Percentiles rank a stretch among this genome's conserved stretches.
Evolutionary conservation across 1,140 invertebrate species (phyloP).

Genomic region (Cyclargus thomasi): DNA sequence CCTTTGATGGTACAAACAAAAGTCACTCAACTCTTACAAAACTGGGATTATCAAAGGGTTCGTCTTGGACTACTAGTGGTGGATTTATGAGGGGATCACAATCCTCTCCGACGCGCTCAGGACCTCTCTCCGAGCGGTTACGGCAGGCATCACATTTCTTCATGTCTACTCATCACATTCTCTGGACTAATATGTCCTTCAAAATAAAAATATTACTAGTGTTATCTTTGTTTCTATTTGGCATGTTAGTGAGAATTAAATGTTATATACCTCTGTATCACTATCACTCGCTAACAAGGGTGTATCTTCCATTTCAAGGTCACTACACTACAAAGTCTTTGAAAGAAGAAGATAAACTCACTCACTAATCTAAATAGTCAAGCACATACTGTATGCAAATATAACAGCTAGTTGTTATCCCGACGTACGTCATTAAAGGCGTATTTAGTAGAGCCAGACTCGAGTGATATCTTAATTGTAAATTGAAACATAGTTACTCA

Average conservation of each 20-base stretch:
- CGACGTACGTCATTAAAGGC: conserved; percentile 47
- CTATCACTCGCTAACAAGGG: conserved; percentile 20
- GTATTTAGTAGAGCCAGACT: conserved; percentile 30
- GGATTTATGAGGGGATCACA: conserved; percentile 56
- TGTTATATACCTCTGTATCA: neutral
- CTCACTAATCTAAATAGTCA: conserved; percentile 29
- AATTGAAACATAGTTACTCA: conserved; percentile 39
- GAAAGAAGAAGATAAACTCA: conserved; percentile 3
- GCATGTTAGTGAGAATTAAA: neutral
- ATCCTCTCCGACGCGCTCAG: conserved; percentile 42
- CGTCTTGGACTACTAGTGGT: conserved; percentile 57
- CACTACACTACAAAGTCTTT: conserved; percentile 9
- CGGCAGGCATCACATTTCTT: conserved; percentile 65
- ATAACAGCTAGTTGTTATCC: conserved; percentile 52
- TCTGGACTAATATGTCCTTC: conserved; percentile 52
- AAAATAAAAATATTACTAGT: neutral
- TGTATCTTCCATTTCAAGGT: neutral
- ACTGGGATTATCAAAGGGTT: conserved; percentile 51
- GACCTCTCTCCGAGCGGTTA: conserved; percentile 55
- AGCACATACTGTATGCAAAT: conserved; percentile 66
- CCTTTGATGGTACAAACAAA: conserved; percentile 36
- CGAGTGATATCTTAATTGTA: neutral
- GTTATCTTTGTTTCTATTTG: neutral
- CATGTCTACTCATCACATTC: conserved; percentile 68
- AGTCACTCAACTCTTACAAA: conserved; percentile 52